Conservation (phyloP, 2,797 vertebrate species). For the Sphenodon punctatus region DNA sequence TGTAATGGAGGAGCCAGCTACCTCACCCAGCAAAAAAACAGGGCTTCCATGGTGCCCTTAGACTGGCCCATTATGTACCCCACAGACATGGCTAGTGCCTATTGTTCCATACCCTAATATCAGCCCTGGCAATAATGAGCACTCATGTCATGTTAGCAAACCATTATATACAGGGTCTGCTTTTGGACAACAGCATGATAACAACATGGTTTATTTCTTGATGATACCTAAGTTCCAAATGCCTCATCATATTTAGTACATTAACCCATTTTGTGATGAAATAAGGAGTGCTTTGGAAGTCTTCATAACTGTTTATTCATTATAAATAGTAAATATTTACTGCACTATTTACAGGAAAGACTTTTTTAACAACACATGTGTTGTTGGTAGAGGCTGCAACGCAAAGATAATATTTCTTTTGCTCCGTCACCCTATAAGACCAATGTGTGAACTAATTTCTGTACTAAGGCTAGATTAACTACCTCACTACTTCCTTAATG, state of each 20-base stretch:
- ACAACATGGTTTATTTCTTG: conserved; percentile 67
- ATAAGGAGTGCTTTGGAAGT: conserved; percentile 70
- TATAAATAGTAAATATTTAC: conserved; percentile 98
- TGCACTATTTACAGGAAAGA: conserved; percentile 91
- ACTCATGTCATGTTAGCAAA: not conserved
- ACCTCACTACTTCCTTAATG: conserved; percentile 71
- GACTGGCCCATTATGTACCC: no score
- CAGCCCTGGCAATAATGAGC: no score
- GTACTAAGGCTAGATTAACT: conserved; percentile 76
- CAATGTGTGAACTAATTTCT: conserved; percentile 75
- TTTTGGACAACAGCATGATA: no score
- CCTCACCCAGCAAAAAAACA: no score
- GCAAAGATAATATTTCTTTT: conserved; percentile 77
- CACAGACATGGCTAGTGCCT: no score
- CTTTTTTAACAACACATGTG: conserved; percentile 81
- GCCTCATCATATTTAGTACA: conserved; percentile 53
- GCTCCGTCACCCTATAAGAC: conserved; percentile 83
- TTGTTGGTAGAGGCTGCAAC: conserved; percentile 83
- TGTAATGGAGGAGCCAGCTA: no score
- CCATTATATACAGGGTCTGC: not conserved
- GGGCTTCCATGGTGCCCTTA: no score
- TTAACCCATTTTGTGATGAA: conserved; percentile 66
- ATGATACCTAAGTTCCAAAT: conserved; percentile 61
- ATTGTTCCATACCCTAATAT: no score
- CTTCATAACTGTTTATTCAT: conserved; percentile 88